phyloP scores from a whole-genome alignment of 64 coral and sea anemone species.

The Cladopsammia gracilis region DNA sequence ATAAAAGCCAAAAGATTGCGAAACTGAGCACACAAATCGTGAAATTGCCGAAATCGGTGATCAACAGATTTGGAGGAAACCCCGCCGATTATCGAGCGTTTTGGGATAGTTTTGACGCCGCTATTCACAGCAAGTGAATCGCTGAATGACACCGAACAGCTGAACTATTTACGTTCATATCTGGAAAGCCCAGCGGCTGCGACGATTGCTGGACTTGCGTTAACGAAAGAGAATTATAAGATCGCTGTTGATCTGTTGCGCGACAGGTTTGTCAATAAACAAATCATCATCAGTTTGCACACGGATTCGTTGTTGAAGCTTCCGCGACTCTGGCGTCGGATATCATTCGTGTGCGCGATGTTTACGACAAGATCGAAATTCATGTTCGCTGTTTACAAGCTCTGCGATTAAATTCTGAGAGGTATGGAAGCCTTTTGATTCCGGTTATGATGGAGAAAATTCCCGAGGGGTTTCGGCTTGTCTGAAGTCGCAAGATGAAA shows the following conservation, averaged over 20 bases:
- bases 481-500: constrained; percentile 36
- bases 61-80: constrained; percentile 58
- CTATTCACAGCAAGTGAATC: constrained; percentile 36
- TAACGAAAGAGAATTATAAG: constrained; percentile 48
- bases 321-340: neutral
- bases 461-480: constrained; percentile 17
- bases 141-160: constrained; percentile 43
- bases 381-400: constrained; percentile 47
- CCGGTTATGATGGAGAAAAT: constrained; percentile 58
- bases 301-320: constrained; percentile 70
- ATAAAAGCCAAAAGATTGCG: too few species aligned
- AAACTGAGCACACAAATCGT: neutral
- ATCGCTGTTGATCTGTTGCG: constrained; percentile 36
- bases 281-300: constrained; percentile 56
- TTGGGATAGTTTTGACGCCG: constrained; percentile 42
- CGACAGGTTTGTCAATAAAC: constrained; percentile 39
- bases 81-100: constrained; percentile 26
- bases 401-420: constrained; percentile 14
- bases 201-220: constrained; percentile 31
- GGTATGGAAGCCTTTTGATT: constrained; percentile 52
- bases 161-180: constrained; percentile 58
- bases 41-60: constrained; percentile 30
- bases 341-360: constrained; percentile 1
- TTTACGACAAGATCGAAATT: constrained; percentile 46
- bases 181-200: constrained; percentile 38